Evolutionary conservation across 1,140 invertebrate species (phyloP).

Genomic region (Manduca sexta): DNA sequence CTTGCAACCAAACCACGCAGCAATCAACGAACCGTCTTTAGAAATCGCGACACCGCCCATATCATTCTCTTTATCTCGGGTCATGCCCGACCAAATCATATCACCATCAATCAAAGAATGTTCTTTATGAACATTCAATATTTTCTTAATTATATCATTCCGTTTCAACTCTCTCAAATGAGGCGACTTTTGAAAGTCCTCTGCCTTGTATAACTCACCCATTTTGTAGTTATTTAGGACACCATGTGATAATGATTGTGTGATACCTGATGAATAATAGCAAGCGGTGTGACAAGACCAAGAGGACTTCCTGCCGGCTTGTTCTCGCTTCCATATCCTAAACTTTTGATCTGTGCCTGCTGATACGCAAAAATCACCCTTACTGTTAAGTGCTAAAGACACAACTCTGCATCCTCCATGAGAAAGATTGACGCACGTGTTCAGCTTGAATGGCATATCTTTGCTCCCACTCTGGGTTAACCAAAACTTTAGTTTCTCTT

Average conservation of each 20-base stretch:
- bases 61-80: conserved; percentile 22
- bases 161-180: conserved; percentile 30
- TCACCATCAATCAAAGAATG: conserved; percentile 11
- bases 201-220: conserved; percentile 19
- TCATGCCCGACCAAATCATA: conserved; percentile 4
- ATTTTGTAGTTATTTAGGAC: conserved; percentile 48
- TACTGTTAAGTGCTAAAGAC: conserved; percentile 43
- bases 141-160: conserved; percentile 40
- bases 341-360: conserved; percentile 57
- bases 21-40: conserved; percentile 63
- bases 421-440: conserved; percentile 57
- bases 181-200: conserved; percentile 22
- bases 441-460: conserved; percentile 41
- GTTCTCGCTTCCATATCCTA: conserved; percentile 51
- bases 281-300: conserved; percentile 59
- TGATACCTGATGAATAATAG: conserved; percentile 57
- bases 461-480: conserved; percentile 21
- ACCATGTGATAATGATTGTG: conserved; percentile 35
- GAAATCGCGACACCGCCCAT: conserved; percentile 65
- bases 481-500: conserved; percentile 65
- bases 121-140: conserved; percentile 53
- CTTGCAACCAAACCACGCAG: conserved; percentile 67
- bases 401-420: conserved; percentile 59
- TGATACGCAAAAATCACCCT: conserved; percentile 53
- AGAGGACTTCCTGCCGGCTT: conserved; percentile 20